Base-by-base conservation (phyloP, 2,113 vertebrate species). In the Hippoglossus stenolepis region DNA sequence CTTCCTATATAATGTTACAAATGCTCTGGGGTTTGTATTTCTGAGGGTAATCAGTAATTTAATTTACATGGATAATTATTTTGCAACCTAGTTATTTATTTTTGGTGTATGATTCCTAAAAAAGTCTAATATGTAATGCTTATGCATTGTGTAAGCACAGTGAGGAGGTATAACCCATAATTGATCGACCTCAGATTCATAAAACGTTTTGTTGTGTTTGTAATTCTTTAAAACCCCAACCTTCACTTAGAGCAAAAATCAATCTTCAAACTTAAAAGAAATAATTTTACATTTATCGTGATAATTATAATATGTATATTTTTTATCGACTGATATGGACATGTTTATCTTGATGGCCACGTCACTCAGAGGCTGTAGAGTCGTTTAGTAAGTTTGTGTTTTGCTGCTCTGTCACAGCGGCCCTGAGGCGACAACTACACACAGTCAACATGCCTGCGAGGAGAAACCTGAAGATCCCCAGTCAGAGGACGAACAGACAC, bases 401-500 rank as follows among this genome's bases (percentile, higher is more conserved):
- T 63, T 43, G n/a, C 26, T 1, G 20, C 10, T 64, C n/a, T 49
- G 13, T 80, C 45, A 28, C 81, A 93, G 91, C 2, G 14, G 40
- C 0, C 9, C 53, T 1, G 81, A 76, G 60, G 8, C 0, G 4
- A 38, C n/a, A 3, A 31, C 24, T 1, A 13, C 65, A 6, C 13
- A 1, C 18, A n/a, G 43, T 24, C 31, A 51, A 0, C 23, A 58
- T 40, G 15, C 1, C 8, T 53, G 15, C 21, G 66, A 84, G 62
- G 79, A 87, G 43, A 82, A 26, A 70, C 68, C 83, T 26, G 77
- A 82, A 1, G 26, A 67, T 20, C 83, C 81, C 21, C 85, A 90
- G 14, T n/a, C 49, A 0, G 89, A 87, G 26, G 66, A 80, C n/a
- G 49, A 51, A 47, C 43, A 2, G 0, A 45, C 17, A 10, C 23